These are phyloP conservation scores for Nothura maculosa DNA, from an alignment of 2,797 vertebrate species.

Conservation along the genomic window DNA sequence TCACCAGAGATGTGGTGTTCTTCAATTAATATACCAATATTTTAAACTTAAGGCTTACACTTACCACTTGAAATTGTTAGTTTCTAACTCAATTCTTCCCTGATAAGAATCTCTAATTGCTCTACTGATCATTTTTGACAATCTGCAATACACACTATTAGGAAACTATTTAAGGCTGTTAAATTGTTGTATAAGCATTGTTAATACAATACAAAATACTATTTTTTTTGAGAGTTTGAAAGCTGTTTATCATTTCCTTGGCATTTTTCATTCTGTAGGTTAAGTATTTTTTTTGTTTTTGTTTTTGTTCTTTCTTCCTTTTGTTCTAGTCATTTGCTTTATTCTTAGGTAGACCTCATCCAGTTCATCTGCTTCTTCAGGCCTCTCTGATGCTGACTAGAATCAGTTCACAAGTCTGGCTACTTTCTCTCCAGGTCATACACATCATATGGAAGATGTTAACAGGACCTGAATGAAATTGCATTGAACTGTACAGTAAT, in stretches of 20 bases:
- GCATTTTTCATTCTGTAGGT: not conserved
- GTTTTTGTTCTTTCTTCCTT: not conserved
- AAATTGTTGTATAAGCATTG: not conserved
- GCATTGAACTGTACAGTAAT: not conserved
- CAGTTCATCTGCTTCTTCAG: not conserved
- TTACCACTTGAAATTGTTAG: not conserved
- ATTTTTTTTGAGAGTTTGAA: not conserved
- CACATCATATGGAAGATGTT: not conserved
- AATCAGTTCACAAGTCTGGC: not conserved
- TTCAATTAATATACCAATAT: not conserved
- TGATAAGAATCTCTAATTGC: accelerated
- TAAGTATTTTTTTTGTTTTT: not conserved
- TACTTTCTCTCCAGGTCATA: not conserved
- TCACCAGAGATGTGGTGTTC: not conserved
- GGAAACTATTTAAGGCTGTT: not conserved
- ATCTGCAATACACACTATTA: accelerated
- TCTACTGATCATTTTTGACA: not conserved
- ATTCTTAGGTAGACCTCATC: not conserved
- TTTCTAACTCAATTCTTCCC: not conserved
- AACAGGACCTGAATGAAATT: not conserved
- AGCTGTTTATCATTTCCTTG: not conserved
- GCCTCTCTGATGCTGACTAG: not conserved
- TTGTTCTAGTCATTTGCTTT: not conserved
- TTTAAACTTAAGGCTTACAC: not conserved
- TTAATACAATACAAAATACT: not conserved